These are phyloP conservation scores for Rosalia funebris DNA, from an alignment of 2,888 invertebrate genomes.

Conservation along the genomic window DNA sequence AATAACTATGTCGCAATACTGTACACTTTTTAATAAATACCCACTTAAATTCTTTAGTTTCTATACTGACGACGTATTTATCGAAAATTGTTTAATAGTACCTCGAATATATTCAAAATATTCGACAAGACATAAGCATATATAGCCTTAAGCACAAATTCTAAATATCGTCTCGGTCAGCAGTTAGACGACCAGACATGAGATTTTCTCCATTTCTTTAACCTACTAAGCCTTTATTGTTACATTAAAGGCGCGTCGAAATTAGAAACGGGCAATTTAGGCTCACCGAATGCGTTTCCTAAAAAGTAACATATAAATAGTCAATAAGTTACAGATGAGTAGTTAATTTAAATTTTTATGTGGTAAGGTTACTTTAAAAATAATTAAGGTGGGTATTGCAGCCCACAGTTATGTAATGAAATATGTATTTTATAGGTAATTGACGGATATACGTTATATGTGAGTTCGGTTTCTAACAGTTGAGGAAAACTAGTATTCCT, in stretches of 20 bases:
- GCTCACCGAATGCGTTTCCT: background rate
- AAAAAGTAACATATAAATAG: background rate
- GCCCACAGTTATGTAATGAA: background rate
- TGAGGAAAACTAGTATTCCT: too few species aligned
- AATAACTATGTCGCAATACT: too few species aligned
- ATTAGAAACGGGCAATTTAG: background rate
- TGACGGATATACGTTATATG: too few species aligned
- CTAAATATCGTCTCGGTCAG: background rate
- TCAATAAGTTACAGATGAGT: slow-evolving; percentile 5
- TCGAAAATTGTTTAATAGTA: background rate
- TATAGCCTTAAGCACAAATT: background rate
- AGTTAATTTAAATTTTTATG: slow-evolving; percentile 5
- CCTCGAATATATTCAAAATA: background rate
- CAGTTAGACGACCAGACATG: background rate
- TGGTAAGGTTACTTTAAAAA: slow-evolving; percentile 3
- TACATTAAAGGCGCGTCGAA: slow-evolving; percentile 1
- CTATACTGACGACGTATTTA: background rate
- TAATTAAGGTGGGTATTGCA: background rate
- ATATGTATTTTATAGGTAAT: background rate
- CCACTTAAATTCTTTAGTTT: background rate
- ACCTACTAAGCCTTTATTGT: slow-evolving; percentile 6
- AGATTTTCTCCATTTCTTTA: background rate
- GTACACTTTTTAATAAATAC: background rate
- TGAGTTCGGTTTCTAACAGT: too few species aligned
- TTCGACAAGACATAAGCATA: background rate